phyloP scores from a whole-genome alignment of 37 sponge, comb jelly and placozoan species.

The Chondrilla cf. caribensis region DNA sequence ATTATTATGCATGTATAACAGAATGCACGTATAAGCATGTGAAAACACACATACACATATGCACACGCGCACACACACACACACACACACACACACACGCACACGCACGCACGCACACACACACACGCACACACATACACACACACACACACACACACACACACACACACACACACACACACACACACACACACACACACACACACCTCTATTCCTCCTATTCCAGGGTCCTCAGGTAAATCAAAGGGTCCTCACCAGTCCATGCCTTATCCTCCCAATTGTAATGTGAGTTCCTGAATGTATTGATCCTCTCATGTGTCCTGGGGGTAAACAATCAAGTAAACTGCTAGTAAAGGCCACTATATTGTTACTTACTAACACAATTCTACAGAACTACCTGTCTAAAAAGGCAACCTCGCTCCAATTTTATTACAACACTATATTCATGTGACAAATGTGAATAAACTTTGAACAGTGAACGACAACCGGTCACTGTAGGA shows the following conservation, averaged over 20 bases:
- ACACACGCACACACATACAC: conserved; percentile 37
- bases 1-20: no score
- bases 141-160: conserved; percentile 40
- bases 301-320: not conserved
- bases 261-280: not conserved
- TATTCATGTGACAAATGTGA: no score
- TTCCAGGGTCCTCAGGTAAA: no score
- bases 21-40: no score
- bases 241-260: not conserved
- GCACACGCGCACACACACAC: conserved; percentile 25
- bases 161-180: conserved; percentile 36
- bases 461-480: no score
- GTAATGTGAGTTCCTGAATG: not conserved
- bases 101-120: conserved; percentile 6
- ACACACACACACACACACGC: not conserved
- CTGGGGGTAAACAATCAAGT: no score
- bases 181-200: conserved; percentile 29
- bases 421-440: no score
- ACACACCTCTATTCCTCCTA: not conserved
- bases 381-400: no score
- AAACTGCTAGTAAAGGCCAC: no score
- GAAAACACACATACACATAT: conserved; percentile 13
- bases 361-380: no score
- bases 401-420: no score
- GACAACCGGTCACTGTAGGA: no score